Evolutionary conservation across 53 echinoderm and acorn worm species (phyloP).

Genomic region (Paracentrotus lividus): DNA sequence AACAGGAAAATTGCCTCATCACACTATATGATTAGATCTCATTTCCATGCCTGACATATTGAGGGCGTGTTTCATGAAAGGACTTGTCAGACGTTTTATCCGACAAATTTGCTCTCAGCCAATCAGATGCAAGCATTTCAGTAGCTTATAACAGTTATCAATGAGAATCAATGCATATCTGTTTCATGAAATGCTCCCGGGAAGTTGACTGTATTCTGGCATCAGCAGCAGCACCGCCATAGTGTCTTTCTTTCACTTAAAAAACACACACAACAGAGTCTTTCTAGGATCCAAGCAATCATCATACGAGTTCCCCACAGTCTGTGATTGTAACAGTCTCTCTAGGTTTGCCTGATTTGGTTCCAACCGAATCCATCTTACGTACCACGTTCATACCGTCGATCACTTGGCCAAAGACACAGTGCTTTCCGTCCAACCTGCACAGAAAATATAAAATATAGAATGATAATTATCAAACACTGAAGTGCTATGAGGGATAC

Average conservation of each 20-base stretch:
- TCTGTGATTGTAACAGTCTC: conserved; percentile 88
- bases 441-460: neutral
- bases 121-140: too few species aligned
- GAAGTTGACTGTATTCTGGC: neutral
- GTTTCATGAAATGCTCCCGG: too few species aligned
- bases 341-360: conserved; percentile 91
- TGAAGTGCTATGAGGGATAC: neutral
- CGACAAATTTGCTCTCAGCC: too few species aligned
- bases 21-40: too few species aligned
- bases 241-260: neutral
- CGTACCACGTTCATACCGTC: conserved; percentile 95
- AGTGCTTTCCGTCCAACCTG: conserved; percentile 97
- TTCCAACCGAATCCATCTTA: conserved; percentile 89
- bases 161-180: too few species aligned
- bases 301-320: conserved; percentile 96
- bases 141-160: too few species aligned
- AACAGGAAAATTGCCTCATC: too few species aligned
- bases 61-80: too few species aligned
- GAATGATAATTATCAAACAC: too few species aligned
- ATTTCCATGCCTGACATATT: too few species aligned
- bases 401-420: conserved; percentile 96
- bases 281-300: neutral
- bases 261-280: too few species aligned
- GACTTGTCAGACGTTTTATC: too few species aligned
- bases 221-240: neutral